phyloP scores from a whole-genome alignment of 1,140 invertebrate genomes.

The Kradibia gibbosae region DNA sequence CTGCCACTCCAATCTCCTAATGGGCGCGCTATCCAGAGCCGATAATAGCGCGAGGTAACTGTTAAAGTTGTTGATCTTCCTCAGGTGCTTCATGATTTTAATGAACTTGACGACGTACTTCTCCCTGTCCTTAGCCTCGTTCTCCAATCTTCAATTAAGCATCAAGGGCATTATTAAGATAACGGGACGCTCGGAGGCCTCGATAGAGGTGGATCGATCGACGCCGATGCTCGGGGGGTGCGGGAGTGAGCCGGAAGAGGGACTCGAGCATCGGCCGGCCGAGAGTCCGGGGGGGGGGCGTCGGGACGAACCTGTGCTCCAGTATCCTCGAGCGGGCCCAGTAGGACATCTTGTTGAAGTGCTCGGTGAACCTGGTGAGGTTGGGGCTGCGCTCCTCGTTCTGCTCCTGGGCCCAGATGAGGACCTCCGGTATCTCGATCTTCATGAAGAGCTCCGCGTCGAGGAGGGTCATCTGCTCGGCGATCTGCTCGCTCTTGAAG shows the following conservation, averaged over 20 bases:
- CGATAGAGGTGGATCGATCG: too few species aligned
- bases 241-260: too few species aligned
- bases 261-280: too few species aligned
- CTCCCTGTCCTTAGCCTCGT: slow-evolving; percentile 94
- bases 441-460: slow-evolving; percentile 97
- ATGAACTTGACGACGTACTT: slow-evolving; percentile 97
- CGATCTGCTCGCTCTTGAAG: slow-evolving; percentile 93
- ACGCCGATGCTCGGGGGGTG: too few species aligned
- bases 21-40: slow-evolving; percentile 96
- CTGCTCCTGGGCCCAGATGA: slow-evolving; percentile 98
- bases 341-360: slow-evolving; percentile 99
- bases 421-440: slow-evolving; percentile 96
- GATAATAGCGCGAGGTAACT: slow-evolving; percentile 97
- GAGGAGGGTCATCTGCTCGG: slow-evolving; percentile 98
- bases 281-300: too few species aligned
- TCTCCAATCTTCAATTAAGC: slow-evolving; percentile 75
- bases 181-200: too few species aligned
- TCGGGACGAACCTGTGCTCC: slow-evolving; percentile 70
- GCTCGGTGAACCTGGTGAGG: slow-evolving; percentile 96
- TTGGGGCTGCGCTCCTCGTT: slow-evolving; percentile 97
- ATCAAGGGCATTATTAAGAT: not conserved
- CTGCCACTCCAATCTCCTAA: slow-evolving; percentile 95
- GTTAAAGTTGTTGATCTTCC: slow-evolving; percentile 99
- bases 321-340: slow-evolving; percentile 81
- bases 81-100: slow-evolving; percentile 98